These are phyloP conservation scores for Pristionchus maxplancki DNA, from an alignment of 2,888 invertebrate species.

Conservation along the genomic window DNA sequence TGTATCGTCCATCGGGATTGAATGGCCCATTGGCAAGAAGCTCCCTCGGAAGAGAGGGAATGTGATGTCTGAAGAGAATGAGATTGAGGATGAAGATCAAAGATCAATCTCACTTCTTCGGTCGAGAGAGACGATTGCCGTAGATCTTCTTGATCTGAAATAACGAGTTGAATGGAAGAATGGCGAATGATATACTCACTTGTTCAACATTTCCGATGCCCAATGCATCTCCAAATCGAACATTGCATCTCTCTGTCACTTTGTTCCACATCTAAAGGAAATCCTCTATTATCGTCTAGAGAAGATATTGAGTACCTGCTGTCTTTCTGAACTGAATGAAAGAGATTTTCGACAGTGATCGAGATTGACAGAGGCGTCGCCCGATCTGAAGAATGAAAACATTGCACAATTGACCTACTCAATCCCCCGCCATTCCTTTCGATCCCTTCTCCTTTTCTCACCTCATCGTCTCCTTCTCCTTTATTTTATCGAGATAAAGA, in stretches of 20 bases:
- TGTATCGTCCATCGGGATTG: background rate
- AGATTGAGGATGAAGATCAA: background rate
- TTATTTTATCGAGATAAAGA: background rate
- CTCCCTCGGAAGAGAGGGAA: background rate
- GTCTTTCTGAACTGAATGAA: background rate
- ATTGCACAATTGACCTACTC: too few species aligned
- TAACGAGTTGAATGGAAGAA: background rate
- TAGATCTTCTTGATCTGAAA: slow-evolving; percentile 48
- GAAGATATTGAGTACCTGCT: background rate
- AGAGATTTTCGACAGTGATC: slow-evolving; percentile 18
- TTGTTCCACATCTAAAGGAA: slow-evolving; percentile 34
- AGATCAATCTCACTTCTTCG: slow-evolving; percentile 46
- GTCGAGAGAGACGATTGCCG: slow-evolving; percentile 38
- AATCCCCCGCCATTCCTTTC: background rate
- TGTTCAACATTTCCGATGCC: slow-evolving; percentile 39
- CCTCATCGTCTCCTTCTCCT: background rate
- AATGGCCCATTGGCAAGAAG: background rate
- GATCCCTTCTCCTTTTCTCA: background rate
- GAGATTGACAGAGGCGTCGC: background rate
- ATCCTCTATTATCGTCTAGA: background rate
- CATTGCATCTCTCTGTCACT: slow-evolving; percentile 18
- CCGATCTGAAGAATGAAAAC: background rate
- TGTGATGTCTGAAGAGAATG: background rate
- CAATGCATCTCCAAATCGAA: slow-evolving; percentile 7
- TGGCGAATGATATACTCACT: background rate